These are phyloP conservation scores for Diorhabda elongata DNA, from an alignment of 1,140 invertebrate genomes.

Conservation along the genomic window DNA sequence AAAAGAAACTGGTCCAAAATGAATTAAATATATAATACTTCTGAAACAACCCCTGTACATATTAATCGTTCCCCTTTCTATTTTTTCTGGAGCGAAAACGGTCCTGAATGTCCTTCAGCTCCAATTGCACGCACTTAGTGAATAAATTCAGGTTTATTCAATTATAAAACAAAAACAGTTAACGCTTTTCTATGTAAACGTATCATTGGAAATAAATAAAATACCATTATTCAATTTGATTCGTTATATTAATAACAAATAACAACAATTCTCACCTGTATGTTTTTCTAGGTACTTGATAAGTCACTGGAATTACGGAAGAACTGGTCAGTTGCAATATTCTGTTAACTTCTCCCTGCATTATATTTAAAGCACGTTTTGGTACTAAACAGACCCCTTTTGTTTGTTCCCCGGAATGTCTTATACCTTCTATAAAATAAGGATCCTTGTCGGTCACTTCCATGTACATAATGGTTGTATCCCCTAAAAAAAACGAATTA, in stretches of 20 bases:
- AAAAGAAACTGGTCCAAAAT: too few relatives aligned
- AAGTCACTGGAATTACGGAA: conserved; percentile 86
- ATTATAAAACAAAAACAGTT: not conserved
- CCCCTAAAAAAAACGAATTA: conserved; percentile 47
- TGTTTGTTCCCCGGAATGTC: conserved; percentile 80
- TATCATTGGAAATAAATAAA: not conserved
- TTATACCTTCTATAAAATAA: conserved; percentile 75
- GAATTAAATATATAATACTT: too few relatives aligned
- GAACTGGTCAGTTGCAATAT: conserved; percentile 79
- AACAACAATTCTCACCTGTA: conserved; percentile 37
- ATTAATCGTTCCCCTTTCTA: too few relatives aligned
- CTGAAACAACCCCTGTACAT: too few relatives aligned
- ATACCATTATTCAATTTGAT: too few relatives aligned
- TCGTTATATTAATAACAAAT: not conserved
- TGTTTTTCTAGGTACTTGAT: conserved; percentile 85
- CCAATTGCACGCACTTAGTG: not conserved
- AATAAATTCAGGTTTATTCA: not conserved
- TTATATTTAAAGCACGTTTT: conserved; percentile 86
- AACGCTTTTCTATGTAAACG: not conserved
- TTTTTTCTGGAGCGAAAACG: too few relatives aligned
- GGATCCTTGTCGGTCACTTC: conserved; percentile 82
- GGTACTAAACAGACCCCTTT: conserved; percentile 89
- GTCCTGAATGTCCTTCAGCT: too few relatives aligned
- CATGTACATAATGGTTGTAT: conserved; percentile 81
- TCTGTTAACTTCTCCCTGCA: conserved; percentile 92